Conservation (phyloP, 2,797 vertebrate species). For the Spinus olivaceus region DNA sequence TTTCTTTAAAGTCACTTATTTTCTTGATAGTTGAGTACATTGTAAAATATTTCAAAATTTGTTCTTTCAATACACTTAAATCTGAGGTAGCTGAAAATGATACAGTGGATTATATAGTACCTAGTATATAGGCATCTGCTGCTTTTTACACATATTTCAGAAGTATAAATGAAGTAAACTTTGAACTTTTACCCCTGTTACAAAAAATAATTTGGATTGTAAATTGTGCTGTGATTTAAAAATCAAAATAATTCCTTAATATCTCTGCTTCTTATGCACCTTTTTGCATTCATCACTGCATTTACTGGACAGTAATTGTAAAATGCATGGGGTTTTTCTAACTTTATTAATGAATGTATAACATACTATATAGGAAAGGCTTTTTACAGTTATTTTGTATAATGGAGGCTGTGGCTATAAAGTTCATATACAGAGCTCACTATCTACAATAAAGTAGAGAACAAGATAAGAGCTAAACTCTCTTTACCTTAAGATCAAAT, state of each 20-base stretch:
- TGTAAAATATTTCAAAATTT: neutral
- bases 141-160: neutral
- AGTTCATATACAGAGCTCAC: neutral
- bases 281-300: neutral
- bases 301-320: neutral
- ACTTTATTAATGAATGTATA: neutral
- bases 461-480: neutral
- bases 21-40: neutral
- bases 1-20: neutral
- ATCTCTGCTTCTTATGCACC: neutral
- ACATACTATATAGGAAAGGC: neutral
- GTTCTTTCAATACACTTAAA: neutral
- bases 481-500: neutral
- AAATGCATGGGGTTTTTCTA: neutral
- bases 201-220: neutral
- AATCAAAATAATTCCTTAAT: neutral
- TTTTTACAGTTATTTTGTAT: neutral
- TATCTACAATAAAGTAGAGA: neutral
- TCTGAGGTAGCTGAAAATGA: neutral
- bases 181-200: neutral
- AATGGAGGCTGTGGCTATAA: neutral
- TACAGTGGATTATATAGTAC: neutral
- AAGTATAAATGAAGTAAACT: neutral
- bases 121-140: neutral
- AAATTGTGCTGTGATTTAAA: neutral